Evolutionary conservation across 2,113 vertebrate genomes (phyloP).

Genomic region (Dascyllus trimaculatus): DNA sequence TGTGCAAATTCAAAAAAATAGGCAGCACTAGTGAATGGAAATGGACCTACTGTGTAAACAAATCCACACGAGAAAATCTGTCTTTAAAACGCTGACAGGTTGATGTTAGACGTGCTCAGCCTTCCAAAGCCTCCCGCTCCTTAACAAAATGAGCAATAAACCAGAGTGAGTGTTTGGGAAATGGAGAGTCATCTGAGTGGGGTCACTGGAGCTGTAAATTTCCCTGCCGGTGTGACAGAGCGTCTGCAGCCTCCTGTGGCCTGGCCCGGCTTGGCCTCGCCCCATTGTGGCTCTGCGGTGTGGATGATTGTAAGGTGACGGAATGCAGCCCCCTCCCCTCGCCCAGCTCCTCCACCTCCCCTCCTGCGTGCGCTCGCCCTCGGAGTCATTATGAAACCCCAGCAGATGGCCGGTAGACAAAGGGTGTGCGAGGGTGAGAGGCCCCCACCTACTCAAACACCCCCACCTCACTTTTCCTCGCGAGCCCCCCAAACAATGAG

Average conservation of each 20-base stretch:
- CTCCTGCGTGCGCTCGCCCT: conserved; percentile 20
- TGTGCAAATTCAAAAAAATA: background rate
- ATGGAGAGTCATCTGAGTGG: conserved; percentile 47
- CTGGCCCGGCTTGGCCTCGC: conserved; percentile 3
- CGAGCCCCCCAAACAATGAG: conserved; percentile 8
- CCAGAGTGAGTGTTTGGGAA: conserved; percentile 50
- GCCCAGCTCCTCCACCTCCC: background rate
- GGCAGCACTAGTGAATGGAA: background rate
- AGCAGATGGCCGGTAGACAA: conserved; percentile 77
- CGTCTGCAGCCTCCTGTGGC: conserved; percentile 41
- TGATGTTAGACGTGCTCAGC: background rate
- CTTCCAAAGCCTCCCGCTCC: conserved; percentile 4
- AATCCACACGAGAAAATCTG: background rate
- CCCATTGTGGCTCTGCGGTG: conserved; percentile 7
- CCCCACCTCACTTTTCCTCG: conserved; percentile 22
- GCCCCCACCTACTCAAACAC: conserved; percentile 20
- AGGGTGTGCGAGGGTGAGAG: conserved; percentile 65
- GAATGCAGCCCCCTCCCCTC: conserved; percentile 52
- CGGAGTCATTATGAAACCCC: conserved; percentile 56
- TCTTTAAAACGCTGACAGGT: background rate
- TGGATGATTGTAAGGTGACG: conserved; percentile 61
- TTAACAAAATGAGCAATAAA: conserved; percentile 53
- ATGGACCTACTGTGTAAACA: background rate
- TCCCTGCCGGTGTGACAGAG: conserved; percentile 23
- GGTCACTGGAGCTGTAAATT: conserved; percentile 52